Conservation (phyloP, 2,113 vertebrate genomes). For the Chlamydotis undulata region DNA sequence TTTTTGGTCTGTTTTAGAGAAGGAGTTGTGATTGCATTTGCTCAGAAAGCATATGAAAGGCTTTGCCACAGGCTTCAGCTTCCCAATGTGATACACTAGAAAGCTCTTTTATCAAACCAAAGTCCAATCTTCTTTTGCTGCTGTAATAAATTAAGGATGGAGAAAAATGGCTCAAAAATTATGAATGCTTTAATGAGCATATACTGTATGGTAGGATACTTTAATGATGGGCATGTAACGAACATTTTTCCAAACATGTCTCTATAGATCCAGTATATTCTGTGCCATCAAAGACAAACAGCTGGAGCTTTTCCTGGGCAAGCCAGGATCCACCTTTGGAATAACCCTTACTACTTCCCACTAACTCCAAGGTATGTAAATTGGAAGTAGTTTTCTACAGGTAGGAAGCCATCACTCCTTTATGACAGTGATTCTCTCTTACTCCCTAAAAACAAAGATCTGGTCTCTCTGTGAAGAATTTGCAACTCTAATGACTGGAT, state of each 20-base stretch:
- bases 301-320: not conserved
- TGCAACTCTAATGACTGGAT: not conserved
- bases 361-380: not conserved
- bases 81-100: not conserved
- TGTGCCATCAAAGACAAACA: not conserved
- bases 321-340: not conserved
- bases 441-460: slow-evolving; percentile 16
- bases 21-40: not conserved
- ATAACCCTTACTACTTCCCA: slow-evolving; percentile 19
- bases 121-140: not conserved
- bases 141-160: not conserved
- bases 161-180: not conserved
- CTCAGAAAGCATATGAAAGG: not conserved
- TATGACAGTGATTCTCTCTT: slow-evolving; percentile 53
- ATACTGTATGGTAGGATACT: not conserved
- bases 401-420: slow-evolving; percentile 36
- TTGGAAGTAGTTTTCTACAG: slow-evolving; percentile 18
- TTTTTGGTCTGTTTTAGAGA: not conserved
- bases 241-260: not conserved
- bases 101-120: not conserved
- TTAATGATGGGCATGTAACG: not conserved
- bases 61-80: not conserved
- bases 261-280: not conserved
- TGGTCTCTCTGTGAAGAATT: slow-evolving; percentile 3
- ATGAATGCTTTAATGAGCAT: not conserved